Base-by-base conservation (phyloP, 2,797 vertebrate genomes). In the Poeciliopsis turneri region DNA sequence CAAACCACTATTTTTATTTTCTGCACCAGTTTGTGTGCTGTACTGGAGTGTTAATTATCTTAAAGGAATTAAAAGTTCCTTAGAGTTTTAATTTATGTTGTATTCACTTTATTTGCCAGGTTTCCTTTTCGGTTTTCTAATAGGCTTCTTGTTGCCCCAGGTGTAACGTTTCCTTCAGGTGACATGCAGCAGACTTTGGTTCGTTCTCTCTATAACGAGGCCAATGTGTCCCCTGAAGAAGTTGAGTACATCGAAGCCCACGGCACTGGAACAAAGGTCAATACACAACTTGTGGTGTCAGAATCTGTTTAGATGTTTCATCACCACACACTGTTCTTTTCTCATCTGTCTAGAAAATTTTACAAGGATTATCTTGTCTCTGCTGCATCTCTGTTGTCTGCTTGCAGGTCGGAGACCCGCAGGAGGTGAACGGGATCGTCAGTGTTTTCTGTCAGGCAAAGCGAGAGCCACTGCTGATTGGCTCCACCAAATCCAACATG, bases 401-500 rank as follows among this genome's bases (percentile, higher is more conserved):
- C 53, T 3, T 78, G 68, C 90, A 99, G 98, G 98, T 97, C 59
- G 98, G 98, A 0, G 98, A 99, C 93, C 98, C 98, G 1, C 97
- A 99, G 91, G 98, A 99, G 92, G 89, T 98, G 47, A 98, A 97
- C 3, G 87, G 96, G 81, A 97, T 99, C 2, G 94, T 84, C 49
- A n/a, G 57, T 16, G 90, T 97, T 18, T 97, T 99, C 88, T 99
- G 97, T 76, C 71, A 95, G 12, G 88, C 91, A 57, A 83, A 95
- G 77, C 92, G 92, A 82, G 92, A 95, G 0, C 97, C 97, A 0
- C 89, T 99, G 89, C 94, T 99, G 79, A 95, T 99, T 6, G 98
- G 98, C 53, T 99, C 98, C 83, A 97, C 96, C 72, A 99, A 99
- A 91, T 99, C 98, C 72, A 99, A 99, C 93, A 99, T 99, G 98